phyloP scores from a whole-genome alignment of 2,113 vertebrate species.

The Nesoenas mayeri region DNA sequence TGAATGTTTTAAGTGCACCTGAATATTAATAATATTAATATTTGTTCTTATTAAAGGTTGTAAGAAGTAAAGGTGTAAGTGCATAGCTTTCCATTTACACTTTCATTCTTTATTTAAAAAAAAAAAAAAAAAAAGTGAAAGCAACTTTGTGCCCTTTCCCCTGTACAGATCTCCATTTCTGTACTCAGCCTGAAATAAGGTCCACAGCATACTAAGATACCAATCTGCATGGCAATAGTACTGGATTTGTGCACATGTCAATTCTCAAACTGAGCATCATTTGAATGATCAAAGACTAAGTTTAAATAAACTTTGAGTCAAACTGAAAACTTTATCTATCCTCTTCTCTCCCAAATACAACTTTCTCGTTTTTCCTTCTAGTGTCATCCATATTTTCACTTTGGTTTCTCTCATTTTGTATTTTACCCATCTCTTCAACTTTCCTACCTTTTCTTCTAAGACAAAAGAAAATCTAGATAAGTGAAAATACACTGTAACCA shows the following conservation, averaged over 20 bases:
- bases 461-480: neutral
- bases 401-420: fast-evolving
- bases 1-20: neutral
- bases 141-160: neutral
- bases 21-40: neutral
- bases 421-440: neutral
- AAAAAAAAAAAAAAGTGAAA: neutral
- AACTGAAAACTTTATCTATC: neutral
- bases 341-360: neutral
- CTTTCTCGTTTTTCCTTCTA: neutral
- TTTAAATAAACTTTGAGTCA: neutral
- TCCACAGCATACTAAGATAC: neutral
- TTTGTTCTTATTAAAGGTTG: neutral
- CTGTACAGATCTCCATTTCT: neutral
- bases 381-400: neutral
- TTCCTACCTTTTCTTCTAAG: neutral
- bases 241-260: neutral
- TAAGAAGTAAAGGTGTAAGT: neutral
- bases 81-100: neutral
- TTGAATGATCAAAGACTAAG: neutral
- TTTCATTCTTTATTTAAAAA: neutral
- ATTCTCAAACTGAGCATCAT: neutral
- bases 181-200: neutral
- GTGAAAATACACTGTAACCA: neutral
- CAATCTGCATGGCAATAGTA: neutral